Base-by-base conservation (phyloP, 2,797 vertebrate genomes). In the Peromyscus attwateri region DNA sequence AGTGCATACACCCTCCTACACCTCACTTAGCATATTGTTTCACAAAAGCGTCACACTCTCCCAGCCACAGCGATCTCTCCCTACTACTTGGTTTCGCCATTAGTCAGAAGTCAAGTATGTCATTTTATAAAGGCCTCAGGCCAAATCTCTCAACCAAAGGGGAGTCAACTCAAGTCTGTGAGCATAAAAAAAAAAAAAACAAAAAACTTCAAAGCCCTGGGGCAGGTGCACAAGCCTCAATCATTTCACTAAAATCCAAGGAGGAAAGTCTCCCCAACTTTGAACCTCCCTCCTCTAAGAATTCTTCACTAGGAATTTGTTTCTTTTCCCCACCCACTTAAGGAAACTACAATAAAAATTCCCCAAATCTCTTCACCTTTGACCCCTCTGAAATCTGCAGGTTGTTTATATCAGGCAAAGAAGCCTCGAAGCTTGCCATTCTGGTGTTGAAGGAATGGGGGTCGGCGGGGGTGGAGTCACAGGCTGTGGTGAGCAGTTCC, bases 401-500 rank as follows among this genome's bases (percentile, higher is more conserved):
- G 96, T 98, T 98, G 98, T 99, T 99, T 98, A 99, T 99, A 98
- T 99, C 99, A 85, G 99, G 99, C 98, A 99, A 98, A 94, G 99
- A 98, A 92, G 97, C 98, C 87, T 99, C 99, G 94, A 99, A 99
- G 91, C 98, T 98, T 1, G 99, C 99, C 0, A 99, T 99, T 98
- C 99, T 99, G 85, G 99, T 98, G 88, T 98, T 99, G 68, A 99
- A 97, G 96, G 99, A 99, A 73, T 98, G 99, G 40, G 98, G 98
- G 95, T 99, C 99, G 6, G 99, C 98, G 27, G 99, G 99, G 37
- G 99, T 96, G 91, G 99, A 98, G 97, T 99, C 99, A 60, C 99
- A 99, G 46, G 99, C 99, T 0, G 99, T 99, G 49, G 99, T 99
- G 77, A 99, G 98, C 52, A 99, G 99, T 96, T 99, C 99, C 34